Evolutionary conservation across 1,140 invertebrate genomes (phyloP).

Genomic region (Listronotus bonariensis): DNA sequence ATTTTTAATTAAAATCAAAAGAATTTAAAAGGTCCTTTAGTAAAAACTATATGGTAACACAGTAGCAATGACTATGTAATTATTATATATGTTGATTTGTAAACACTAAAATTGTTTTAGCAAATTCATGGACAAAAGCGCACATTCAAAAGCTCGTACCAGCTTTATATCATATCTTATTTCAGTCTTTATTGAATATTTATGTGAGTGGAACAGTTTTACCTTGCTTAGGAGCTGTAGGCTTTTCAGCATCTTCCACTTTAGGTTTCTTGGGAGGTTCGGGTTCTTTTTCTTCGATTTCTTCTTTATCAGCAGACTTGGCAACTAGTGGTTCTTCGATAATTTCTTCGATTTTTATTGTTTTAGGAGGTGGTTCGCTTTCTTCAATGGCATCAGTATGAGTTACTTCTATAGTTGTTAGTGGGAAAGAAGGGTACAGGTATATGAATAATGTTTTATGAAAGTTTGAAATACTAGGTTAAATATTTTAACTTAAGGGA

Average conservation of each 20-base stretch:
- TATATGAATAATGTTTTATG: no score
- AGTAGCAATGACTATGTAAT: no score
- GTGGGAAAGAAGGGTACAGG: constrained; percentile 15
- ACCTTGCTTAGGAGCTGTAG: constrained; percentile 34
- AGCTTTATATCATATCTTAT: not conserved
- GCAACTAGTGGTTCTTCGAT: constrained; percentile 45
- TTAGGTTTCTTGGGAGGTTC: constrained; percentile 41
- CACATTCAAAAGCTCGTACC: constrained; percentile 17
- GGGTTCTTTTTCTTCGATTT: constrained; percentile 41
- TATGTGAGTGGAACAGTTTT: constrained; percentile 18
- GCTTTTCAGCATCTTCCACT: constrained; percentile 33
- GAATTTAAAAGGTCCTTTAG: no score
- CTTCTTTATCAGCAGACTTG: constrained; percentile 31
- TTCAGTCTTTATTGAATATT: not conserved
- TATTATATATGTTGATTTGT: no score
- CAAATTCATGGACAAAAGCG: constrained; percentile 9
- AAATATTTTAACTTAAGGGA: no score
- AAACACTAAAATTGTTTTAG: no score
- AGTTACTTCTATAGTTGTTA: constrained; percentile 53
- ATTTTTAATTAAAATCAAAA: no score
- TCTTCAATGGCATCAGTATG: constrained; percentile 53
- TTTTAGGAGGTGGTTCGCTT: constrained; percentile 50
- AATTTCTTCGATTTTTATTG: constrained; percentile 53
- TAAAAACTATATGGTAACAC: no score
- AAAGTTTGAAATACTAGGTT: no score